Evolutionary conservation across 64 coral and sea anemone species (phyloP), one percentile per base, ranked within the genome.

Genomic region (Trachythela sp.): DNA sequence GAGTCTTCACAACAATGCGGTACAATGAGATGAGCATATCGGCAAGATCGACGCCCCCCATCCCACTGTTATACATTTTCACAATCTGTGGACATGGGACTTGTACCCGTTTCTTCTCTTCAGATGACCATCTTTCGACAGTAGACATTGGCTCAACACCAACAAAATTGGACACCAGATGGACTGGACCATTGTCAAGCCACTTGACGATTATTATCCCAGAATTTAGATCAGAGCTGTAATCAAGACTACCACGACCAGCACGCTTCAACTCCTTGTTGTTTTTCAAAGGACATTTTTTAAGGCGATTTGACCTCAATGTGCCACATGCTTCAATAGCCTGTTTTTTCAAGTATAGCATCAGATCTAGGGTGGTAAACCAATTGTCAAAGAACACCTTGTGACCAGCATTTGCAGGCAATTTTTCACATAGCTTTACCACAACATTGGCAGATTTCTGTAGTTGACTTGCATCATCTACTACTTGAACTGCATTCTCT

Each of bases 281-380:
- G 64, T n/a, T 70, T 70, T 70, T 70, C 24, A 70, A n/a, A 22
- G 64, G 64, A n/a, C 64, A 70, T 70, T 70, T 70, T 70, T 70
- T 22, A n/a, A 70, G 64, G 24, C 64, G 64, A 70, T 70, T 70
- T 9, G 10, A 8, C 30, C 64, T 70, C 64, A 70, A n/a, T 22
- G 64, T 70, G 64, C 64, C 64, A 70, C 64, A 70, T 70, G 64
- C 64, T 13, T 70, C 64, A 70, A 70, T 70, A 70, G 9, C 64
- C 7, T n/a, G 64, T 32, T 70, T 9, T n/a, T 70, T 70, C 24
- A 70, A 8, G 64, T 70, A 70, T 8, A 70, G 9, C 9, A 70
- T 70, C 24, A 70, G 9, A 70, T 70, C 64, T 15, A 70, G 64
- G 24, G 64, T 70, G 64, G 10, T 70, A 32, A 70, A 70, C 64